Conservation (phyloP, 1,140 invertebrate species). For the Micrasema minimum region DNA sequence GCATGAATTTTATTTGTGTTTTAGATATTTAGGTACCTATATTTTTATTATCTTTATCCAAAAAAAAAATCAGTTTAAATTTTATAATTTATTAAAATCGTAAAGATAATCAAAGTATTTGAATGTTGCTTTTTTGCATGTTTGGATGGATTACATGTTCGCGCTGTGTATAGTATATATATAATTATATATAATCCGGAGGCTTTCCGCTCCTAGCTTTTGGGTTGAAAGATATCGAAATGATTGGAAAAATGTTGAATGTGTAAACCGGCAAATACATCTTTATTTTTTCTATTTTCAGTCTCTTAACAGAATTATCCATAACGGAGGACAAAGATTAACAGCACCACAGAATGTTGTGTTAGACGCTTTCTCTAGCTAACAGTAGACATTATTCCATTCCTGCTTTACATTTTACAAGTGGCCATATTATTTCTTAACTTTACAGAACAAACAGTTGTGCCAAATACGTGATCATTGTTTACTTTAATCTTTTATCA, state of each 20-base stretch:
- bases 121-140: background rate
- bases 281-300: slow-evolving; percentile 60
- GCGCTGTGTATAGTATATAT: slow-evolving; percentile 3
- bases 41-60: slow-evolving; percentile 27
- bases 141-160: slow-evolving; percentile 16
- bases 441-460: slow-evolving; percentile 35
- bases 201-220: slow-evolving; percentile 17
- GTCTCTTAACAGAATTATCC: slow-evolving; percentile 65
- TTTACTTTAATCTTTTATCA: slow-evolving; percentile 15
- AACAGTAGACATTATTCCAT: slow-evolving; percentile 4
- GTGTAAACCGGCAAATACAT: slow-evolving; percentile 1
- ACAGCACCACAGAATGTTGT: slow-evolving; percentile 48
- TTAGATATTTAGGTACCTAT: slow-evolving; percentile 6
- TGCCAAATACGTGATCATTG: slow-evolving; percentile 41
- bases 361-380: slow-evolving; percentile 41
- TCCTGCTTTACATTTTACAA: slow-evolving; percentile 5
- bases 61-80: background rate
- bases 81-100: background rate
- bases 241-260: background rate
- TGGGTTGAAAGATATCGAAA: slow-evolving; percentile 2
- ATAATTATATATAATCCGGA: too few relatives aligned
- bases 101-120: background rate
- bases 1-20: slow-evolving; percentile 27
- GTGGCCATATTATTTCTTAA: background rate
- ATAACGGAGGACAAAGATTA: slow-evolving; percentile 63